Evolutionary conservation across 2,888 invertebrate genomes (phyloP), one percentile per base, ranked within the genome.

Genomic region (Cerastis leucographa): DNA sequence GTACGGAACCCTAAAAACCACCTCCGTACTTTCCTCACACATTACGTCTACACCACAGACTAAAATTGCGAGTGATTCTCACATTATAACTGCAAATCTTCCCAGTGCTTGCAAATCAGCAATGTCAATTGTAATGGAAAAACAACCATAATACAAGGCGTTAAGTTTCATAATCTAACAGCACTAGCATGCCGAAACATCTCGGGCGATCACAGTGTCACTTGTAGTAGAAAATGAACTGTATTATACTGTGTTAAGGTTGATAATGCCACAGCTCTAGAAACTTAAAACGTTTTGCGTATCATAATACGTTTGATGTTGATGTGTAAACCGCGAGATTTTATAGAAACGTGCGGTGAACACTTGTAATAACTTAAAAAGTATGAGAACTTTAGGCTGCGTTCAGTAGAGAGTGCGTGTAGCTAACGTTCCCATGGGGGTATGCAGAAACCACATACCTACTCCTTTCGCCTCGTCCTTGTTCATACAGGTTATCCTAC

Each of bases 251-350:
- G 40, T 7, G 14, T 42, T 40, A 42, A 64, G n/a, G 62, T 64
- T 42, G 40, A 40, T 11, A 42, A 64, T 14, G 11, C 14, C 12
- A 40, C 22, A 62, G 40, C 42, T 14, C 1, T n/a, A 7, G 3
- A 14, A 62, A 17, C 7, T 1, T 3, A 11, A 73, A 73, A 6
- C 6, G 40, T 29, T 9, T 59, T 5, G 17, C 9, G 12, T 22
- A 49, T 7, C 5, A 1, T 54, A 51, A 35, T 44, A 12, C 35
- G 64, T 56, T 49, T 42, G 9, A 51, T 19, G n/a, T 51, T 8
- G n/a, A 68, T 51, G 9, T 29, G 4, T 2, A 76, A 56, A 76
- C 68, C 76, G 78, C 76, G 42, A 44, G 46, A 6, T n/a, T 12
- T 46, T 11, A n/a, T 42, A 5, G 51, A 46, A 22, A 44, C 19